A percentile compares a stretch with the other conserved stretches of the same genome.
Evolutionary conservation across 1,140 invertebrate species (phyloP).

Genomic region (Dendrolimus kikuchii): DNA sequence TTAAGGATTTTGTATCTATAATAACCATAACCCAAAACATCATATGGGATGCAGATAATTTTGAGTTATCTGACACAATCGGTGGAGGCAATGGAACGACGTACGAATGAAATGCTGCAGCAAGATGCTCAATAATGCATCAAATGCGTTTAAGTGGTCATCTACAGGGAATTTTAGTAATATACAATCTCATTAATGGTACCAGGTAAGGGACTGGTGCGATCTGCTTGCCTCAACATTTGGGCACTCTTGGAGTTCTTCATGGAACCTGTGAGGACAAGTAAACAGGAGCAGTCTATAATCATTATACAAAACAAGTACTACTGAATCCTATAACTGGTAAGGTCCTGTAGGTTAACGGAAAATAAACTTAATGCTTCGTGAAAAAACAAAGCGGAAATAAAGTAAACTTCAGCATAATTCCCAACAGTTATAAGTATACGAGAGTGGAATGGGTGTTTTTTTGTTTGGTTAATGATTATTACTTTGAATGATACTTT

Average conservation of each 20-base stretch:
- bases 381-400: slow-evolving; percentile 19
- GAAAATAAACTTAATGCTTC: slow-evolving; percentile 21
- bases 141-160: slow-evolving; percentile 22
- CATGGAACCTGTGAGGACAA: slow-evolving; percentile 70
- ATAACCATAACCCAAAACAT: no score
- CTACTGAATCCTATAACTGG: slow-evolving; percentile 17
- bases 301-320: slow-evolving; percentile 27
- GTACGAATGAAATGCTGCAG: neutral
- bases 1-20: slow-evolving; percentile 1
- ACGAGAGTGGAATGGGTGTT: no score
- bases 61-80: no score
- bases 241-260: slow-evolving; percentile 72
- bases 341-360: slow-evolving; percentile 20
- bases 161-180: slow-evolving; percentile 54
- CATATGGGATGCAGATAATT: no score
- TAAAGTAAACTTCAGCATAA: slow-evolving; percentile 12
- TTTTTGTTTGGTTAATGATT: neutral
- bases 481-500: slow-evolving; percentile 14
- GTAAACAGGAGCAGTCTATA: slow-evolving; percentile 55
- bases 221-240: slow-evolving; percentile 71
- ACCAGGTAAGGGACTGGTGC: slow-evolving; percentile 72
- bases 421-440: neutral
- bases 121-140: slow-evolving; percentile 27
- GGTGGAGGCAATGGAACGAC: no score
- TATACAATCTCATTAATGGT: slow-evolving; percentile 50